Base-by-base conservation (phyloP, 1,140 invertebrate genomes). In the Zaprionus lachaisei region DNA sequence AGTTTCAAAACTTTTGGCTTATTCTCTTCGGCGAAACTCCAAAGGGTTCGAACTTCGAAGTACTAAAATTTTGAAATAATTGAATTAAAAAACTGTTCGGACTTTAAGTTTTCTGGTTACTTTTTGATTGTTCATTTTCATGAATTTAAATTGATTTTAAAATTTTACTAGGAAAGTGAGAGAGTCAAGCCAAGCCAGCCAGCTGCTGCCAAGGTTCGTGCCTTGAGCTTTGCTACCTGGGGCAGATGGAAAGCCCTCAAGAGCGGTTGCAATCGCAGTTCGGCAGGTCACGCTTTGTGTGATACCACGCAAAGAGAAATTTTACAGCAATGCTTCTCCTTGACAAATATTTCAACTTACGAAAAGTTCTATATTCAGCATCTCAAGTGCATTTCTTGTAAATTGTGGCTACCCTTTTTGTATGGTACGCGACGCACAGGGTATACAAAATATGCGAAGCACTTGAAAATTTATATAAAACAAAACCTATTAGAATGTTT, bases 401-500 rank as follows among this genome's bases (percentile, higher is more conserved):
- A 44, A 7, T 11, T 54, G 49, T 11, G 28, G 20, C 4, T 17
- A n/a, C 26, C 22, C 24, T 14, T 28, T 12, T n/a, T 26, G 26
- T 6, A 15, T 7, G 2, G 14, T 24, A 2, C 12, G 1, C 9
- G 9, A 17, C 6, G 2, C 5, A 28, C n/a, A 22, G 24, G 34
- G 24, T 47, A 57, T 57, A n/a, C 47, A 47, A 56, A 70, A 69
- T 56, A 56, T 70, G 49, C 28, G 37, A 57, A 63, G 38, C 71
- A 69, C 83, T 81, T 72, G 61, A 47, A 72, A 70, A 66, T 79
- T 60, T 65, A 54, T 61, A 54, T 22, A 57, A 72, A 70, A 58
- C 28, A 57, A 74, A 75, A 83, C 56, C 54, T 60, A 72, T 72
- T 66, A 44, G 56, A 87, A 80, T 80, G 77, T 80, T 70, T 80